phyloP scores from a whole-genome alignment of 2,888 invertebrate species.

The Listrodromus nycthemerus region DNA sequence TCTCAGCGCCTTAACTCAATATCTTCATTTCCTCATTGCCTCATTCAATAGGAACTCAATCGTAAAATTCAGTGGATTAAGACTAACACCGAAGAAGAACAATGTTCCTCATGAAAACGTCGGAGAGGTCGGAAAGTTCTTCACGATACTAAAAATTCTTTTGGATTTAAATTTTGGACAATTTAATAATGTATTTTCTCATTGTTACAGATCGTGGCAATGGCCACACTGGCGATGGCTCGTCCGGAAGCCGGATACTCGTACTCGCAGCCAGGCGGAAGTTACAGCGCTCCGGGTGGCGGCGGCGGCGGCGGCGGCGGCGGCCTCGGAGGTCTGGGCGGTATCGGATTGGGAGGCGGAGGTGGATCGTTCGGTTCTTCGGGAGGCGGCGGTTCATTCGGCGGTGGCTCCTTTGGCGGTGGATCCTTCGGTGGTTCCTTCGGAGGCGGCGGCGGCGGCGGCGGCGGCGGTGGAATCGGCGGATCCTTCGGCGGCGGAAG shows the following conservation, averaged over 20 bases:
- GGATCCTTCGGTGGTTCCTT: conserved; percentile 61
- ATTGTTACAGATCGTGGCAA: conserved; percentile 83
- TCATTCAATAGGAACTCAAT: no score
- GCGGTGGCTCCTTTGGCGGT: conserved; percentile 85
- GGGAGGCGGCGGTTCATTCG: conserved; percentile 66
- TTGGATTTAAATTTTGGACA: no score
- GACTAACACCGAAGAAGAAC: no score
- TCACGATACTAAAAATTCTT: background rate
- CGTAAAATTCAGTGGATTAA: no score
- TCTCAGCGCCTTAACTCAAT: no score
- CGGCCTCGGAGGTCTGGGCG: conserved; percentile 61
- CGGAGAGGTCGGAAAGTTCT: background rate
- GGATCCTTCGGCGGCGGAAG: conserved; percentile 69
- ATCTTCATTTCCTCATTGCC: no score
- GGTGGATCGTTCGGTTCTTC: conserved; percentile 59
- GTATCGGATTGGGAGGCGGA: conserved; percentile 66
- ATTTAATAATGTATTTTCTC: no score
- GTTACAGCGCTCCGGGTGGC: conserved; percentile 77
- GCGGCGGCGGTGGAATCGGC: conserved; percentile 67
- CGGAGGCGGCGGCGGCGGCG: conserved; percentile 73
- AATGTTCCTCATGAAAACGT: no score
- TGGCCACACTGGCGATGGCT: conserved; percentile 82
- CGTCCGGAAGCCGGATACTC: conserved; percentile 83
- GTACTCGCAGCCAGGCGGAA: conserved; percentile 76
- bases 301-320: conserved; percentile 69